Percentiles rank a stretch among this genome's conserved stretches.
These are phyloP conservation scores for Carcina quercana DNA, from an alignment of 2,888 invertebrate genomes.

Conservation along the genomic window DNA sequence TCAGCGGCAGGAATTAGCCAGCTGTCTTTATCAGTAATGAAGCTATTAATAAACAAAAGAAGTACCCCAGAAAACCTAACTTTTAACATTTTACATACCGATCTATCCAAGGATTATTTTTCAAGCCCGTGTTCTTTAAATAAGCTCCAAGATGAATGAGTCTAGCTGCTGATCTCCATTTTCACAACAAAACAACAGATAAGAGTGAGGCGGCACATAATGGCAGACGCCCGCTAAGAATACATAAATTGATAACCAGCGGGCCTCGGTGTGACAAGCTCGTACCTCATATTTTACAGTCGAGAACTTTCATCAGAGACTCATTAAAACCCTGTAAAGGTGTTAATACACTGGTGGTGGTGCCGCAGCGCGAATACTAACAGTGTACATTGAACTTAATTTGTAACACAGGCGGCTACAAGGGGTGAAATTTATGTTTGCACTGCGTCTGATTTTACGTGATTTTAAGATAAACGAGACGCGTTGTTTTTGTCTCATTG, in stretches of 20 bases:
- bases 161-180: constrained; percentile 29
- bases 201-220: constrained; percentile 21
- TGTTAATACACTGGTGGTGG: constrained; percentile 14
- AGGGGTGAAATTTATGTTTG: background rate
- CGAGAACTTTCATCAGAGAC: constrained; percentile 36
- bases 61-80: no score
- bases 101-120: background rate
- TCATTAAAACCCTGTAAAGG: constrained; percentile 24
- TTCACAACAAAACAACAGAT: constrained; percentile 21
- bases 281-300: constrained; percentile 48
- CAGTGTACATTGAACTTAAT: constrained; percentile 1
- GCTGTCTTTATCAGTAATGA: no score
- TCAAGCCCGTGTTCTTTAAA: background rate
- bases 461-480: background rate
- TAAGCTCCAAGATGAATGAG: constrained; percentile 23
- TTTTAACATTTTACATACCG: background rate
- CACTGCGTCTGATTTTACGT: background rate
- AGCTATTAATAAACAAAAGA: no score
- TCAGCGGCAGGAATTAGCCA: background rate
- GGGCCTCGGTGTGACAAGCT: constrained; percentile 39
- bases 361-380: background rate
- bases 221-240: constrained; percentile 35
- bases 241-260: constrained; percentile 57
- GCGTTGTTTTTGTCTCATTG: background rate
- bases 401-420: background rate